Evolutionary conservation across 1,140 invertebrate genomes (phyloP).

Genomic region (Drosophila grimshawi): DNA sequence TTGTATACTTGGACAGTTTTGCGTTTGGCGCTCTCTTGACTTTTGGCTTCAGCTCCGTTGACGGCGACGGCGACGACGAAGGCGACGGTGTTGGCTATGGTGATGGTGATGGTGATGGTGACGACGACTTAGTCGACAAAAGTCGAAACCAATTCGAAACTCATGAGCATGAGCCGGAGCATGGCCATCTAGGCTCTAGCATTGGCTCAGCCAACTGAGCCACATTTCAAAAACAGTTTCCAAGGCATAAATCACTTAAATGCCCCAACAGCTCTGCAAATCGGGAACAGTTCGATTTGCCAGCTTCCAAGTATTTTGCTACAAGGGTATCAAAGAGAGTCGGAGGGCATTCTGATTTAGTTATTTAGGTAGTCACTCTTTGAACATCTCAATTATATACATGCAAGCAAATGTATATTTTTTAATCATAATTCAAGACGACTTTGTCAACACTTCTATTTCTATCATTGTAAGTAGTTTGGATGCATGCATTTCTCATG

Average conservation of each 20-base stretch:
- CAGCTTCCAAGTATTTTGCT: conserved; percentile 49
- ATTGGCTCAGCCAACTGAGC: conserved; percentile 58
- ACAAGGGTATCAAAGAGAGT: background rate
- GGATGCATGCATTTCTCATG: too few species aligned
- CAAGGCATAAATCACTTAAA: conserved; percentile 80
- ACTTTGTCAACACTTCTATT: background rate
- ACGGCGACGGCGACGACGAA: background rate
- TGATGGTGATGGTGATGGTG: background rate
- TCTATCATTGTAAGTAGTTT: background rate
- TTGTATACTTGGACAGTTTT: conserved; percentile 83
- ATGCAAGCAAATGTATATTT: background rate
- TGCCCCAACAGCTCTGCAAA: conserved; percentile 54
- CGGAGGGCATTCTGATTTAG: background rate
- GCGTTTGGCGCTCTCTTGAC: conserved; percentile 70
- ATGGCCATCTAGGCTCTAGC: conserved; percentile 10
- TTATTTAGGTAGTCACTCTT: background rate
- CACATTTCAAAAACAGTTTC: conserved; percentile 83
- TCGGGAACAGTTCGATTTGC: conserved; percentile 68
- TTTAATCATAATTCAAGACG: background rate
- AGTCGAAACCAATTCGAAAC: conserved; percentile 56
- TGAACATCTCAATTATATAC: conserved; percentile 2
- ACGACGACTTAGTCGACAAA: conserved; percentile 23
- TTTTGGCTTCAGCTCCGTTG: conserved; percentile 59
- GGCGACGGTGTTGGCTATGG: background rate
- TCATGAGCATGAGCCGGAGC: conserved; percentile 30